phyloP scores from a whole-genome alignment of 1,140 invertebrate genomes.

The Megathymus violae region DNA sequence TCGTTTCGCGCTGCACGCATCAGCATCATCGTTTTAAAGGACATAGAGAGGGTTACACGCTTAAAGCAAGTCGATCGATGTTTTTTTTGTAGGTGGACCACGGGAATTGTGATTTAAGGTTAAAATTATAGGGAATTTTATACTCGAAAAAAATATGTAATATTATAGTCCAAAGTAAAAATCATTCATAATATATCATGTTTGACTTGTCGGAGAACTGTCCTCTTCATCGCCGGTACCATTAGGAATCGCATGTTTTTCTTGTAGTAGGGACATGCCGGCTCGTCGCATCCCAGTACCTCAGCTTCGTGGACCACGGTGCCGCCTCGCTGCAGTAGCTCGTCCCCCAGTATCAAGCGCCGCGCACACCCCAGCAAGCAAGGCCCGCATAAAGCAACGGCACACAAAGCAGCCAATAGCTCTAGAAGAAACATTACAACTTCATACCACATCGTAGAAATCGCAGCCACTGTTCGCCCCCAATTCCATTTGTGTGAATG shows the following conservation, averaged over 20 bases:
- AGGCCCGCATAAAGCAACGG: conserved; percentile 69
- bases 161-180: neutral
- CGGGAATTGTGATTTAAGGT: no score
- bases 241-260: conserved; percentile 70
- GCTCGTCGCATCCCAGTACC: conserved; percentile 74
- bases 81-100: no score
- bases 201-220: conserved; percentile 54
- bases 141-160: no score
- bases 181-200: conserved; percentile 36
- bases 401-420: conserved; percentile 67
- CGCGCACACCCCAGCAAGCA: conserved; percentile 68
- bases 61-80: no score
- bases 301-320: conserved; percentile 58
- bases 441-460: conserved; percentile 63
- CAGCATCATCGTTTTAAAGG: no score
- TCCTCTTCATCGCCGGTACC: conserved; percentile 61
- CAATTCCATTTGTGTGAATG: conserved; percentile 18
- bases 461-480: neutral
- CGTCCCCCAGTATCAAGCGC: conserved; percentile 64
- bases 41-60: no score
- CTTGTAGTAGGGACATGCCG: conserved; percentile 75
- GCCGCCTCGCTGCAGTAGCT: conserved; percentile 53
- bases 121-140: no score
- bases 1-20: no score
- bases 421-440: conserved; percentile 68